Conservation (phyloP, 2,888 invertebrate genomes). For the Lepidocyrtinus sp. region DNA sequence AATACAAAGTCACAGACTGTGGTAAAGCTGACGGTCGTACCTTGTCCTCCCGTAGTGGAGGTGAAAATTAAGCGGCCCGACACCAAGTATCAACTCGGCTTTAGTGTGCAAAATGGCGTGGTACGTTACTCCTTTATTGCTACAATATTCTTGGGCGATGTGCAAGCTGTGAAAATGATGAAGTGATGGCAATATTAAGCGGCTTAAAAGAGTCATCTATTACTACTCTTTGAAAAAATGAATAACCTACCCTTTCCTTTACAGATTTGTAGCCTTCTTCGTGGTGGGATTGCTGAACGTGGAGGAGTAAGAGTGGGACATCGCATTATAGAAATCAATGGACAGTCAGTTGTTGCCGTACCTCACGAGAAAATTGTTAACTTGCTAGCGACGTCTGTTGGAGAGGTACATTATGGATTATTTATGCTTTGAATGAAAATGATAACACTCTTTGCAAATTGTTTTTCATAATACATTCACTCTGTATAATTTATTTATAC, state of each 20-base stretch:
- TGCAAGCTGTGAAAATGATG: background rate
- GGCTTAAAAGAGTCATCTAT: background rate
- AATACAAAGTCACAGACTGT: slow-evolving; percentile 96
- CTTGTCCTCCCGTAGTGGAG: slow-evolving; percentile 99
- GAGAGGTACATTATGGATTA: no score
- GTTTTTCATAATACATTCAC: background rate
- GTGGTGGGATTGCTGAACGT: slow-evolving; percentile 98
- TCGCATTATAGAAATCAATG: slow-evolving; percentile 99
- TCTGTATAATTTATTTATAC: slow-evolving; percentile 72
- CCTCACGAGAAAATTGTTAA: slow-evolving; percentile 99
- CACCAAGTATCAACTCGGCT: slow-evolving; percentile 99
- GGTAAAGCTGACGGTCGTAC: slow-evolving; percentile 98
- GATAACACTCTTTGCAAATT: background rate
- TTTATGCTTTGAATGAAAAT: no score
- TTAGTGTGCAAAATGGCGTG: slow-evolving; percentile 99
- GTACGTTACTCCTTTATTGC: slow-evolving; percentile 76
- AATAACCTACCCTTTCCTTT: slow-evolving; percentile 59
- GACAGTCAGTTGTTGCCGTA: slow-evolving; percentile 99
- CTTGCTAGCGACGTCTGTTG: slow-evolving; percentile 97
- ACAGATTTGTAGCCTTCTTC: slow-evolving; percentile 96
- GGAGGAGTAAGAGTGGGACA: slow-evolving; percentile 99
- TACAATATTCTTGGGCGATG: background rate
- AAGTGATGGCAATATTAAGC: background rate
- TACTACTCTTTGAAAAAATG: background rate
- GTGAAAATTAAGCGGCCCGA: slow-evolving; percentile 99